Evolutionary conservation across 2,888 invertebrate genomes (phyloP), one percentile per base, ranked within the genome.

Genomic region (Eilema depressum): DNA sequence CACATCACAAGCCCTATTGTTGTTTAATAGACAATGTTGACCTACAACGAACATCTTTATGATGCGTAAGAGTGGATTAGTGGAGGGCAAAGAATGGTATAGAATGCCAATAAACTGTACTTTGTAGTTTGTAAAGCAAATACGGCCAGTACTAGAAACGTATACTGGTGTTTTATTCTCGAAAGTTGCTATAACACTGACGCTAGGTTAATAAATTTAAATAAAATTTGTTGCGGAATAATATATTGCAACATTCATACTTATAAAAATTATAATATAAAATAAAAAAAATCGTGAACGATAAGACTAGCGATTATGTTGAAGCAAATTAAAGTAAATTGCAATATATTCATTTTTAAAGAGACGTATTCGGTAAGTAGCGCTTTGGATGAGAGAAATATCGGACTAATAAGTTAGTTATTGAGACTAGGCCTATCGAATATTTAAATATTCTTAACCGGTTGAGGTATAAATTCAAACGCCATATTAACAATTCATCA

Each of bases 1-100:
- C 90, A 91, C 88, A 89, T 90, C 86, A 88, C 88, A 86, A 70
- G 85, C 81, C 83, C 91, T 88, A 92, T 92, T 93, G 92, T 92
- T 87, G 89, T 88, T 87, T 86, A 85, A 87, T 89, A 88, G 87
- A 88, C 86, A 86, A 85, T 84, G 88, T 85, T 89, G 89, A 88
- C 90, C 88, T 88, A 87, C 86, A 87, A 80, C 83, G 72, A 84
- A 84, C 86, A 85, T 86, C 83, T 89, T 87, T 87, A 86, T 86
- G 84, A 87, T 82, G 83, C 84, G 83, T 82, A 82, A 82, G 80
- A 82, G 81, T 75, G 57, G 80, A 82, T 82, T 82, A 79, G 79
- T 82, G 75, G 83, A 82, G 81, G 83, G 73, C 83, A 60, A 73
- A 75, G 76, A 77, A 75, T 77, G 75, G 78, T 66, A 71, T 63